Evolutionary conservation across 1,140 invertebrate species (phyloP).

Genomic region (Procambarus virginalis): DNA sequence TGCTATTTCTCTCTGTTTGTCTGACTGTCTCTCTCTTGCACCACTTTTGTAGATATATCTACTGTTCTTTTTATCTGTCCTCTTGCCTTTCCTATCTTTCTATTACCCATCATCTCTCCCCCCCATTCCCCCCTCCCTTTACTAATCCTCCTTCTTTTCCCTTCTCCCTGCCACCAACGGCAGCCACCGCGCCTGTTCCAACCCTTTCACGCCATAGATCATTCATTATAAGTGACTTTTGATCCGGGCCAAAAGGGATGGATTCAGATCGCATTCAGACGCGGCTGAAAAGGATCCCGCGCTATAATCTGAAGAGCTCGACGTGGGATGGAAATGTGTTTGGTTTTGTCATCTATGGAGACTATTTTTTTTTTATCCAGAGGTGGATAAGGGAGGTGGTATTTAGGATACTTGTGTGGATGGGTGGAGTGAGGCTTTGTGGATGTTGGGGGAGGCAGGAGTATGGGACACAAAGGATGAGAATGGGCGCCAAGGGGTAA

Average conservation of each 20-base stretch:
- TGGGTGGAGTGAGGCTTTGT: background rate
- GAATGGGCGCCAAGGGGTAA: too few species aligned
- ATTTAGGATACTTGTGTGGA: too few species aligned
- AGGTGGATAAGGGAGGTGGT: too few species aligned
- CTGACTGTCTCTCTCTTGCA: slow-evolving; percentile 3
- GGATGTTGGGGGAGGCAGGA: background rate
- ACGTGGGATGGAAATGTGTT: slow-evolving; percentile 49
- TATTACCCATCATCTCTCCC: background rate
- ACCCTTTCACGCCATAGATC: slow-evolving; percentile 60
- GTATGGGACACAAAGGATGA: background rate
- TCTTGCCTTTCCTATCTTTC: background rate
- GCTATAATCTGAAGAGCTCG: slow-evolving; percentile 57
- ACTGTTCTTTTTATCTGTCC: background rate
- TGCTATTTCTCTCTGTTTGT: background rate
- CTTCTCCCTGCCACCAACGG: background rate
- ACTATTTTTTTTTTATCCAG: slow-evolving; percentile 14
- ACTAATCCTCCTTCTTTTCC: background rate
- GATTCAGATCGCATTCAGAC: slow-evolving; percentile 60
- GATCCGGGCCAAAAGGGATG: slow-evolving; percentile 63
- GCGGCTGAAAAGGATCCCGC: slow-evolving; percentile 48
- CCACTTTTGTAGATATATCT: background rate
- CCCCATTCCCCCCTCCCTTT: background rate
- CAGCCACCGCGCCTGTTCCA: slow-evolving; percentile 28
- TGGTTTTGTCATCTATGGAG: slow-evolving; percentile 53
- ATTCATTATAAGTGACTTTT: slow-evolving; percentile 68